phyloP scores from a whole-genome alignment of 2,888 invertebrate genomes.

The Orthonevra nobilis region DNA sequence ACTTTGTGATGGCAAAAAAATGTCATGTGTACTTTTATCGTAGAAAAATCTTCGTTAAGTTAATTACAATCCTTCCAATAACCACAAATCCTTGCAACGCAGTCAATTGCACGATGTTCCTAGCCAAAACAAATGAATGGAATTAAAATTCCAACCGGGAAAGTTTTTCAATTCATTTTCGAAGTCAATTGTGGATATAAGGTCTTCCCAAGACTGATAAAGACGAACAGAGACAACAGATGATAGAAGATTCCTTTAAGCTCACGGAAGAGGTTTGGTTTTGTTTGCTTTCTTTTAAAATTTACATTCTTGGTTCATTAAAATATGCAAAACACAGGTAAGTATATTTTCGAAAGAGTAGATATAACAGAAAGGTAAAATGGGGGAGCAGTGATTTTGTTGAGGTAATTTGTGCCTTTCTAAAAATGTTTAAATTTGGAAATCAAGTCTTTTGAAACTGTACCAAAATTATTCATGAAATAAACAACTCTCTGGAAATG shows the following conservation, averaged over 20 bases:
- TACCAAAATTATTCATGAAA: no score
- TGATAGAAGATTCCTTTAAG: not conserved
- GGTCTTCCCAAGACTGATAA: not conserved
- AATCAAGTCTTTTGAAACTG: no score
- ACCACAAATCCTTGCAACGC: slow-evolving; percentile 26
- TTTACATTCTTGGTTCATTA: slow-evolving; percentile 20
- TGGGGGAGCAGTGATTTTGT: not conserved
- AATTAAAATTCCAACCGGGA: slow-evolving; percentile 32
- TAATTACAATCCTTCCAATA: slow-evolving; percentile 37
- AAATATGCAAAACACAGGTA: slow-evolving; percentile 28
- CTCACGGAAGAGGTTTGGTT: not conserved
- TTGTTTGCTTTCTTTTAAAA: slow-evolving; percentile 29
- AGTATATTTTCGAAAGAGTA: not conserved
- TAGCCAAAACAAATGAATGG: slow-evolving; percentile 6
- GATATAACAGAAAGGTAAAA: not conserved
- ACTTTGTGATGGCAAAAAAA: not conserved
- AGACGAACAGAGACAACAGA: not conserved
- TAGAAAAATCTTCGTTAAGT: slow-evolving; percentile 21
- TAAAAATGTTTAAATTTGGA: no score
- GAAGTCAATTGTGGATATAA: slow-evolving; percentile 35
- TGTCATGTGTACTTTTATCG: slow-evolving; percentile 8
- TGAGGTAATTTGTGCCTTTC: no score
- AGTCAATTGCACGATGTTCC: slow-evolving; percentile 10
- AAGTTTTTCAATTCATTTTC: slow-evolving; percentile 38
- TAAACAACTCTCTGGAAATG: no score